A percentile compares a stretch with the other conserved stretches of the same genome.
Conservation (phyloP, 2,113 vertebrate genomes). For the Perca schrenkii region DNA sequence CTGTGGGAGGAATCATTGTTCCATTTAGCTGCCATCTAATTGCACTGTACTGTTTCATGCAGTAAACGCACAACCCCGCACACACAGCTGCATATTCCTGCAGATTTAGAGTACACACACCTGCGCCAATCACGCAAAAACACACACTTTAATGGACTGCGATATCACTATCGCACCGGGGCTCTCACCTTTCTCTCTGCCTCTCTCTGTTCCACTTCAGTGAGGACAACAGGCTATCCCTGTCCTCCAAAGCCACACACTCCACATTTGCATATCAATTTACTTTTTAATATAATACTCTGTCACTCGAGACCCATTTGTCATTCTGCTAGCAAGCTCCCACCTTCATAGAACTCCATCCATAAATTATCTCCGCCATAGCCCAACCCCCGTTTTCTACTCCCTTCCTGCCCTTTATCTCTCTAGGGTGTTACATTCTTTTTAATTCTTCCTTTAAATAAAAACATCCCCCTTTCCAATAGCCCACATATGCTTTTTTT, state of each 20-base stretch:
- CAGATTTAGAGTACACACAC: conserved; percentile 39
- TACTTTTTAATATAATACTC: conserved; percentile 85
- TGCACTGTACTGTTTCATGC: conserved; percentile 30
- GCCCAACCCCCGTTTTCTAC: conserved; percentile 55
- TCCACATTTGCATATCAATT: conserved; percentile 87
- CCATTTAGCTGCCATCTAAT: conserved; percentile 50
- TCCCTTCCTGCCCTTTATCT: conserved; percentile 62
- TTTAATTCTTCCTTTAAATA: conserved; percentile 54
- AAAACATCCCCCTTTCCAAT: conserved; percentile 42
- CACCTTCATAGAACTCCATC: conserved; percentile 67
- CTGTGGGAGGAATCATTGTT: conserved; percentile 43
- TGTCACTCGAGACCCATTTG: conserved; percentile 84
- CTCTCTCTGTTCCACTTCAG: conserved; percentile 77
- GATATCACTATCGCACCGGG: conserved; percentile 52
- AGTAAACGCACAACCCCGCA: conserved; percentile 19
- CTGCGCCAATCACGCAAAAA: conserved; percentile 39
- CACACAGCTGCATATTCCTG: conserved; percentile 15
- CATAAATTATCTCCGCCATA: conserved; percentile 66
- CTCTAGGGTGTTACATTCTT: conserved; percentile 45
- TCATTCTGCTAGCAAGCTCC: conserved; percentile 74
- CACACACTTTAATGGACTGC: conserved; percentile 60
- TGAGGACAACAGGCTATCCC: conserved; percentile 81
- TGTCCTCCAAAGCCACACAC: conserved; percentile 77
- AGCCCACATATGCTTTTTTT: conserved; percentile 32
- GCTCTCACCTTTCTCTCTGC: conserved; percentile 62